phyloP scores from a whole-genome alignment of 2,113 vertebrate species.

The Corynorhinus townsendii region DNA sequence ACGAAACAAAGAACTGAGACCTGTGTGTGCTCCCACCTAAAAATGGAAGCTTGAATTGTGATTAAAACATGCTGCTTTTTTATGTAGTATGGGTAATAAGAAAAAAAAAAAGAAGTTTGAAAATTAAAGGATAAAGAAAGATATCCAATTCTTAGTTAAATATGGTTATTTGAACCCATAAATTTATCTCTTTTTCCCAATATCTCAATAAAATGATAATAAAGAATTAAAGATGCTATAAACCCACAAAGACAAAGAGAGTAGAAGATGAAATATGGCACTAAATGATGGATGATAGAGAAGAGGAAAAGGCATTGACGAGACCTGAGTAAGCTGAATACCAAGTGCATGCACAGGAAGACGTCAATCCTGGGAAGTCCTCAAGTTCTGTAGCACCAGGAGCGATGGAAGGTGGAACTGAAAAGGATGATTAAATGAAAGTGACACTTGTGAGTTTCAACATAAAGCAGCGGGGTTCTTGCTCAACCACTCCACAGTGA shows the following conservation, averaged over 20 bases:
- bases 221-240: conserved; percentile 31
- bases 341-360: background rate
- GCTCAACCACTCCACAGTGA: background rate
- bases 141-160: background rate
- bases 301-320: background rate
- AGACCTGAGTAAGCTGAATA: background rate
- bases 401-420: background rate
- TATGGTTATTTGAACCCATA: background rate
- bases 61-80: background rate
- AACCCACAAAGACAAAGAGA: conserved; percentile 38
- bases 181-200: background rate
- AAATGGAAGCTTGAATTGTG: background rate
- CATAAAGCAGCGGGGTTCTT: background rate
- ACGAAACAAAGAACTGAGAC: background rate
- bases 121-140: conserved; percentile 37
- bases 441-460: background rate
- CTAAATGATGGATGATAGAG: background rate
- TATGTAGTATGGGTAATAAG: background rate
- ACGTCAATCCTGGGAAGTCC: background rate
- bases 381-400: background rate
- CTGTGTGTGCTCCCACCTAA: background rate
- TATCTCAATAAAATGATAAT: conserved; percentile 15
- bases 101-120: background rate
- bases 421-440: background rate
- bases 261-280: background rate